phyloP scores from a whole-genome alignment of 1,140 invertebrate species.

The Drosophila pallidifrons region DNA sequence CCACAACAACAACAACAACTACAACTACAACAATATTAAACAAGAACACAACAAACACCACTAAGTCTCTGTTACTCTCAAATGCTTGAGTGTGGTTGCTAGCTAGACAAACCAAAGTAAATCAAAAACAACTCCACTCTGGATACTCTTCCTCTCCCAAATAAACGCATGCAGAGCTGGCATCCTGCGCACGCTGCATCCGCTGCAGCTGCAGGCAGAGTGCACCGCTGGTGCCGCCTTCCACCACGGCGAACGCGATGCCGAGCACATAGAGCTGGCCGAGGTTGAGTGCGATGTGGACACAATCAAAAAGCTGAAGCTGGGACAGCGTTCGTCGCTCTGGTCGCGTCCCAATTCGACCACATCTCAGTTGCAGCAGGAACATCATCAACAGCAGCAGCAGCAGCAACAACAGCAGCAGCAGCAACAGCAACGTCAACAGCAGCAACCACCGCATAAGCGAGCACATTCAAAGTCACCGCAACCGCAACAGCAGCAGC shows the following conservation, averaged over 20 bases:
- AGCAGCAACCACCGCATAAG: constrained; percentile 69
- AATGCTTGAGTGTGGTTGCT: constrained; percentile 76
- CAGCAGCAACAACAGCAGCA: constrained; percentile 84
- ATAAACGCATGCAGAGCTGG: constrained; percentile 85
- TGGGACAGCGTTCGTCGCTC: constrained; percentile 89
- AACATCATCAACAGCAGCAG: constrained; percentile 72
- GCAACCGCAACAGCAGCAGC: constrained; percentile 78
- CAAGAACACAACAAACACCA: constrained; percentile 60
- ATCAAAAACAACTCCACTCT: constrained; percentile 36
- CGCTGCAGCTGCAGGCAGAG: constrained; percentile 85
- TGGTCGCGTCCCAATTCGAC: constrained; percentile 88
- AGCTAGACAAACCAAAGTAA: constrained; percentile 35
- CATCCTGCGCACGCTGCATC: constrained; percentile 87
- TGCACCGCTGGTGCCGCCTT: constrained; percentile 73
- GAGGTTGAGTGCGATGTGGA: constrained; percentile 91
- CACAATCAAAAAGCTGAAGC: constrained; percentile 90
- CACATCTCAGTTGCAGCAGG: constrained; percentile 86
- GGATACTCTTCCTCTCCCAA: constrained; percentile 66
- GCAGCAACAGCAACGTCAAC: constrained; percentile 65
- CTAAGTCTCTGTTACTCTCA: constrained; percentile 69
- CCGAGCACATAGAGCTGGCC: constrained; percentile 86
- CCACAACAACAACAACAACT: constrained; percentile 48
- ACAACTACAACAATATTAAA: constrained; percentile 44
- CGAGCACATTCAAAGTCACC: constrained; percentile 74
- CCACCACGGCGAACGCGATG: constrained; percentile 81